Evolutionary conservation across 2,797 vertebrate species (phyloP).

Genomic region (Rhincodon typus): DNA sequence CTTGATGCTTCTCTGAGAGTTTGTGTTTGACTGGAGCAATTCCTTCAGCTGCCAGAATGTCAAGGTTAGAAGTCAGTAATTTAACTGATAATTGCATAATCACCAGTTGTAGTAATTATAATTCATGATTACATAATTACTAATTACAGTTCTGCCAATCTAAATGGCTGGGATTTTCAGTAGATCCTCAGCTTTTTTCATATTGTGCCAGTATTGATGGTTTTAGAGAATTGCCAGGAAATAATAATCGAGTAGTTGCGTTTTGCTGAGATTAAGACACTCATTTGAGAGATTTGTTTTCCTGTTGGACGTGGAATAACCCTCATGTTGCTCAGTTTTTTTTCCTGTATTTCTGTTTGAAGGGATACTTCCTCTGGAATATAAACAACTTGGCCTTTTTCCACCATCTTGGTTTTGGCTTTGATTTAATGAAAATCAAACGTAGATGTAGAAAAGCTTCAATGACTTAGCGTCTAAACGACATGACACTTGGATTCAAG

Average conservation of each 20-base stretch:
- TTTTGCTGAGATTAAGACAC: neutral
- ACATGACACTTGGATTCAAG: neutral
- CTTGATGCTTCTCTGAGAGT: constrained; percentile 50
- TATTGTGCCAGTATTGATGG: neutral
- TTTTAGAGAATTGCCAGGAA: neutral
- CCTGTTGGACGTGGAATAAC: neutral
- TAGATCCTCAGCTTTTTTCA: constrained; percentile 13
- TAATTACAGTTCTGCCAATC: constrained; percentile 52
- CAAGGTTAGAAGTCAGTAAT: constrained; percentile 57
- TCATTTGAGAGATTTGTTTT: constrained; percentile 3
- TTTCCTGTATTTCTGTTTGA: neutral
- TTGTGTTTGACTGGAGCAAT: constrained; percentile 51
- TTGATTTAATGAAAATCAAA: neutral
- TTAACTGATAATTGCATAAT: constrained; percentile 70
- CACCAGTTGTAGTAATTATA: constrained; percentile 66
- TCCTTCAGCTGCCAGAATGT: constrained; percentile 54
- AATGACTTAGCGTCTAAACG: neutral
- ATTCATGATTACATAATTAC: constrained; percentile 66
- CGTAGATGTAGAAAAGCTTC: neutral
- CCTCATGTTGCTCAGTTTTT: neutral
- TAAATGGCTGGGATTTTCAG: constrained; percentile 36
- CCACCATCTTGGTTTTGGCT: neutral
- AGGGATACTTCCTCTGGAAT: neutral
- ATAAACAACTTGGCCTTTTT: neutral
- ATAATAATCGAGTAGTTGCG: neutral